Conservation (phyloP, 1,140 invertebrate species). For the Tetramorium alpestre region DNA sequence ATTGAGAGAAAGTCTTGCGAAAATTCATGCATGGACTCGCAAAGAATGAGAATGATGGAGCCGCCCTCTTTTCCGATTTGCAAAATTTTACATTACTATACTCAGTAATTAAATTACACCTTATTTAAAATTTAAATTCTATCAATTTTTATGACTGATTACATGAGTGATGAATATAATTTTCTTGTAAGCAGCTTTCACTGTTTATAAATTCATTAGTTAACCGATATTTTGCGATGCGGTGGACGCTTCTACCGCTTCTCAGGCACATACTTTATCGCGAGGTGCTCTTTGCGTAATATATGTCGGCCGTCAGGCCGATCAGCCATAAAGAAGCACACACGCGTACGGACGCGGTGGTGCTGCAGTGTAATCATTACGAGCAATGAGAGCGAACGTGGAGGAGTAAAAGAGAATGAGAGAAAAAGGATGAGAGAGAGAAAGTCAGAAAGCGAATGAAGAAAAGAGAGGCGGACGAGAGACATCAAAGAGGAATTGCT, state of each 20-base stretch:
- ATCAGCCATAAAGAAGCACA: conserved; percentile 65
- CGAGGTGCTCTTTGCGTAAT: conserved; percentile 52
- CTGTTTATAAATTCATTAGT: not conserved
- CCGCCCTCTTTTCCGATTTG: not conserved
- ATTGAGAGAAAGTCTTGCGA: conserved; percentile 23
- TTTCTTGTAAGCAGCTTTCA: not conserved
- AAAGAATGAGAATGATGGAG: conserved; percentile 7
- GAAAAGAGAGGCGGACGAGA: conserved; percentile 22
- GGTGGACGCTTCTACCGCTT: not conserved
- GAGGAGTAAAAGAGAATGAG: conserved; percentile 42
- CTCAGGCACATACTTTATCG: conserved; percentile 45
- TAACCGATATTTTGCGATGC: not conserved
- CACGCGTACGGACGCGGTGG: not conserved
- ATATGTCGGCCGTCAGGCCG: conserved; percentile 44
- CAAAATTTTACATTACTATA: not conserved
- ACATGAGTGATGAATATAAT: not conserved
- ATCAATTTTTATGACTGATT: not conserved
- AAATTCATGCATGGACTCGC: conserved; percentile 46
- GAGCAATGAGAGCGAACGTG: conserved; percentile 31
- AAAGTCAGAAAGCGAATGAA: conserved; percentile 33
- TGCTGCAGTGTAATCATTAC: conserved; percentile 61
- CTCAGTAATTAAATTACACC: not conserved
- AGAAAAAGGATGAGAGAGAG: conserved; percentile 34
- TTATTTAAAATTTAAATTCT: not conserved
- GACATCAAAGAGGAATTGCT: conserved; percentile 60